Percentiles rank a stretch among this genome's conserved stretches.
These are phyloP conservation scores for Apostichopus leukothele DNA, from an alignment of 53 echinoderm and acorn worm genomes.

Conservation along the genomic window DNA sequence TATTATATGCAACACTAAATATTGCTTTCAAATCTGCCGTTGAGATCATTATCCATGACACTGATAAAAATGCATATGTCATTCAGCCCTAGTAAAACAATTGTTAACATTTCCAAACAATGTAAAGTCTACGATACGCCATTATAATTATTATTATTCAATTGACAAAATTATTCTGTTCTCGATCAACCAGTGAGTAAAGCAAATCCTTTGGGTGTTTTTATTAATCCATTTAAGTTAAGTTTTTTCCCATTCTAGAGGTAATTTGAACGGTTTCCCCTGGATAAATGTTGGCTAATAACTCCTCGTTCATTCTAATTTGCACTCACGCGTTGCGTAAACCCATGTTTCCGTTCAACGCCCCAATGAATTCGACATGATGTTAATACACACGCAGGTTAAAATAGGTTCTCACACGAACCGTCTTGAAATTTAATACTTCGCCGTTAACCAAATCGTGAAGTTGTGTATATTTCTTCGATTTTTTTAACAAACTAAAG, in stretches of 20 bases:
- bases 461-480: not conserved
- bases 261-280: not conserved
- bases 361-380: slow-evolving; percentile 4
- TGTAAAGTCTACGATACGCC: too few species aligned
- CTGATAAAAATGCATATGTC: too few species aligned
- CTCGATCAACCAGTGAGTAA: not conserved
- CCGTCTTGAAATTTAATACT: slow-evolving; percentile 17
- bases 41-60: too few species aligned
- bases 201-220: not conserved
- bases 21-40: too few species aligned
- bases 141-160: too few species aligned
- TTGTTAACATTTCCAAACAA: too few species aligned
- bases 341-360: slow-evolving; percentile 9
- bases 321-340: slow-evolving; percentile 22
- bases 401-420: too few species aligned
- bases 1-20: too few species aligned
- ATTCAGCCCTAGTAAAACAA: too few species aligned
- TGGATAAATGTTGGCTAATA: slow-evolving; percentile 35
- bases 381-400: slow-evolving; percentile 1
- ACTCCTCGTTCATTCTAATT: not conserved
- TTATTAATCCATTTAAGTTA: slow-evolving; percentile 21
- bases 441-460: slow-evolving; percentile 6
- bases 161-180: too few species aligned
- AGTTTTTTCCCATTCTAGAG: not conserved
- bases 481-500: too few species aligned